Conservation (phyloP, 2,888 invertebrate genomes). For the Drosophila conformis region DNA sequence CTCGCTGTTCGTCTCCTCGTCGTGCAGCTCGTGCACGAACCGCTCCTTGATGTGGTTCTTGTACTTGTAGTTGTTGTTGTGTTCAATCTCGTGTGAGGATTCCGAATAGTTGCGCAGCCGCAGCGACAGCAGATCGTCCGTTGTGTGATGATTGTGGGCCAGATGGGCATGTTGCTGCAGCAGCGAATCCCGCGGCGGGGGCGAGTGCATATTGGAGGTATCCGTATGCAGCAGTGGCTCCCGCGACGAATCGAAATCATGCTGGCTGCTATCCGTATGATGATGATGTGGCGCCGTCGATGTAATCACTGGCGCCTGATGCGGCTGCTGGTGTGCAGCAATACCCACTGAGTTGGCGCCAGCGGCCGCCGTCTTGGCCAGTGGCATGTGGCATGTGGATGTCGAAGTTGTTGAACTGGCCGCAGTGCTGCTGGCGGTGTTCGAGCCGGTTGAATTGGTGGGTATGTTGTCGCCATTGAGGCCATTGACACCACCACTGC, state of each 20-base stretch:
- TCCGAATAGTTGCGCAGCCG: constrained; percentile 85
- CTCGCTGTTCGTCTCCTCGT: constrained; percentile 85
- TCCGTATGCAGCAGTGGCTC: constrained; percentile 83
- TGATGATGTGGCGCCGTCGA: constrained; percentile 83
- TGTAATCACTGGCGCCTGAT: constrained; percentile 84
- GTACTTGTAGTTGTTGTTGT: constrained; percentile 92
- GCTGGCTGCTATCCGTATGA: constrained; percentile 84
- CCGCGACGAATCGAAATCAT: constrained; percentile 83
- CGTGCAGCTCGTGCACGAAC: constrained; percentile 87
- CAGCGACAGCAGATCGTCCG: constrained; percentile 78
- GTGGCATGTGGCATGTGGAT: constrained; percentile 47
- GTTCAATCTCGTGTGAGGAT: constrained; percentile 85
- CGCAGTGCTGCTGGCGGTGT: constrained; percentile 53
- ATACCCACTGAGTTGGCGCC: constrained; percentile 50
- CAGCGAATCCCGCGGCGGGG: constrained; percentile 79
- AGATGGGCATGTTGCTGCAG: constrained; percentile 66
- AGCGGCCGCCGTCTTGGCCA: constrained; percentile 33
- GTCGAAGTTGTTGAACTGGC: constrained; percentile 67
- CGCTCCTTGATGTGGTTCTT: constrained; percentile 97
- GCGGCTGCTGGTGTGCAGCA: constrained; percentile 78
- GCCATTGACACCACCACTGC: constrained; percentile 39
- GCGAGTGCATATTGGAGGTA: constrained; percentile 83
- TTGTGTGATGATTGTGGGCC: constrained; percentile 71
- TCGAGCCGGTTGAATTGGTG: constrained; percentile 51
- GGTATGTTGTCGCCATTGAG: constrained; percentile 38